Evolutionary conservation across 1,140 invertebrate genomes (phyloP), one percentile per base, ranked within the genome.

Genomic region (Stratiolaelaps scimitus): DNA sequence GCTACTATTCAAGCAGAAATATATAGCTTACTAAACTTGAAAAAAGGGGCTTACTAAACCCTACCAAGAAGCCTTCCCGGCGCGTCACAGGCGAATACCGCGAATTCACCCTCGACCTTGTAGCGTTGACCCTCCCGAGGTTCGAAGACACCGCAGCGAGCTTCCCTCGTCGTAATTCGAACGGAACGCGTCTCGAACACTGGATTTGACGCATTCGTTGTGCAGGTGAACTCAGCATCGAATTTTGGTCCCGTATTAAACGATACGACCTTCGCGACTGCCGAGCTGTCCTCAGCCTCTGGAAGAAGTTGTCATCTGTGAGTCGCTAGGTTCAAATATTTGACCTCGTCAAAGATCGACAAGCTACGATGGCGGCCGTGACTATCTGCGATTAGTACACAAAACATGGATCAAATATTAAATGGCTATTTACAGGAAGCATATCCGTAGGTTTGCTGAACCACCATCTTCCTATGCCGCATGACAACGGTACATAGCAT

Each of bases 161-260:
- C 53, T 10, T 60, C 53, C 2, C 53, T 15, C 26, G 53, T 60
- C 26, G 26, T 34, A 34, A 60, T 60, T 29, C 53, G 15, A 34
- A 60, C 53, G 53, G 15, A 29, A 26, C 53, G 53, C 15, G 53
- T 60, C 10, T 60, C 53, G 53, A 60, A 60, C 26, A 60, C 53
- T 19, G 4, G 26, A 34, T 60, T 60, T 26, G 53, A 29, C 23
- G 17, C 53, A 23, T 60, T 60, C 15, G 53, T 60, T 15, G 53
- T 60, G 10, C 53, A 60, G 23, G 10, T 29, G 23, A 60, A 60
- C 53, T 60, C 53, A 17, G 15, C 53, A 10, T 60, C 53, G 20
- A 60, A 60, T 23, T 60, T 60, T 15, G 53, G 53, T 29, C 53
- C 53, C 26, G 53, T 60, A 23, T 60, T 60, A 34, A 60, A 60